Evolutionary conservation across 2,888 invertebrate species (phyloP), one percentile per base, ranked within the genome.

Genomic region (Rhyacophila evoluta): DNA sequence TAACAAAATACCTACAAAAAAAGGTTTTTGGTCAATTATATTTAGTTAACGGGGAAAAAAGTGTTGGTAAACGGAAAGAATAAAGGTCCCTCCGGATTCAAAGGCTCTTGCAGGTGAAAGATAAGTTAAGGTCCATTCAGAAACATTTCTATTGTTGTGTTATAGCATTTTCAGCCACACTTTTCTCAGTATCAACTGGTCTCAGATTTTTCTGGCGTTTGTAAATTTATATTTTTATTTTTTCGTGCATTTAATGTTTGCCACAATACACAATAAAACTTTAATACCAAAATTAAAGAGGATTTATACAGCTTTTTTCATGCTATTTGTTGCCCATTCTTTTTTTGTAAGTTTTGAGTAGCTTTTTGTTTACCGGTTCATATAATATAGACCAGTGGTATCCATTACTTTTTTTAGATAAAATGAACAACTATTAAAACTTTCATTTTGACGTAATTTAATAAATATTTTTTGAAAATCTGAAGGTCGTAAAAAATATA

Each of bases 11-110:
- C n/a, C n/a, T n/a, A 39, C 39, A 55, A 55, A 19, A 55, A 39
- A 55, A 12, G 6, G 6, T 55, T 55, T 55, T 55, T 2, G 55
- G 15, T 55, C 15, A 19, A 55, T 55, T 19, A 19, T 19, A 55
- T 55, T 55, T 25, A 25, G 55, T 12, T 55, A 55, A 25, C 55
- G 12, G 15, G 25, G 0, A 25, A 1, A 12, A 12, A 55, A 55
- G 12, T 55, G 55, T 25, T 19, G 25, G 55, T 41, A 41, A 15
- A 41, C 55, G 55, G 55, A 55, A 55, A 55, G 15, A 55, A 55
- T 55, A 55, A 55, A 55, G 19, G 55, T 55, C 25, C 55, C 55
- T 55, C 55, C 55, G 55, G 55, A 55, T 55, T 55, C 55, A 55
- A 19, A 55, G 55, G 15, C 55, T 55, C 55, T 55, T 25, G 55